These are phyloP conservation scores for Idaea aversata DNA, from an alignment of 2,888 invertebrate species.

Conservation along the genomic window DNA sequence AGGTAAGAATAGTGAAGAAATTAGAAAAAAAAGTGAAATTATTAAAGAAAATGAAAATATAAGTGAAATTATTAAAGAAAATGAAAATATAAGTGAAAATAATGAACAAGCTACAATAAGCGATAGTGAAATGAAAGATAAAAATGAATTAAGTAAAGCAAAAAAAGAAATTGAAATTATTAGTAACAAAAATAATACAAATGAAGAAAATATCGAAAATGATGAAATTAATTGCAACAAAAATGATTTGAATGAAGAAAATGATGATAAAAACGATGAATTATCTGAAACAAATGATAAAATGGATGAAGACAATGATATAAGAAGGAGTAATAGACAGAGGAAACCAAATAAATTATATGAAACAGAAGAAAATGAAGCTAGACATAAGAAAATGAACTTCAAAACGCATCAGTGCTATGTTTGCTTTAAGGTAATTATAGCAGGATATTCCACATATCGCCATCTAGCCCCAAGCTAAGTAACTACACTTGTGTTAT, in stretches of 20 bases:
- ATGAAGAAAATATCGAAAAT: not conserved
- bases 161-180: not conserved
- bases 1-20: not conserved
- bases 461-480: no score
- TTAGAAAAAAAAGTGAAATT: not conserved
- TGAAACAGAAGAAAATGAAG: constrained; percentile 4
- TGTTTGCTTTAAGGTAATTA: constrained; percentile 60
- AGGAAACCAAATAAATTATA: not conserved
- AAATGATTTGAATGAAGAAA: not conserved
- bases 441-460: not conserved
- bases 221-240: not conserved
- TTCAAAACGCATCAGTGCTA: constrained; percentile 62
- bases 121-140: not conserved
- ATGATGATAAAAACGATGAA: not conserved
- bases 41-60: constrained; percentile 1
- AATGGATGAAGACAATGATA: not conserved
- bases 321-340: not conserved
- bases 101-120: not conserved
- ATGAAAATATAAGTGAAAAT: not conserved
- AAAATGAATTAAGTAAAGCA: not conserved
- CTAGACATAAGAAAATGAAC: constrained; percentile 34
- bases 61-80: constrained; percentile 2
- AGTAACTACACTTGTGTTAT: no score
- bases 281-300: constrained; percentile 3
- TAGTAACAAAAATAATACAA: not conserved